Conservation (phyloP, 2,797 vertebrate species). For the Tiaroga cobitis region DNA sequence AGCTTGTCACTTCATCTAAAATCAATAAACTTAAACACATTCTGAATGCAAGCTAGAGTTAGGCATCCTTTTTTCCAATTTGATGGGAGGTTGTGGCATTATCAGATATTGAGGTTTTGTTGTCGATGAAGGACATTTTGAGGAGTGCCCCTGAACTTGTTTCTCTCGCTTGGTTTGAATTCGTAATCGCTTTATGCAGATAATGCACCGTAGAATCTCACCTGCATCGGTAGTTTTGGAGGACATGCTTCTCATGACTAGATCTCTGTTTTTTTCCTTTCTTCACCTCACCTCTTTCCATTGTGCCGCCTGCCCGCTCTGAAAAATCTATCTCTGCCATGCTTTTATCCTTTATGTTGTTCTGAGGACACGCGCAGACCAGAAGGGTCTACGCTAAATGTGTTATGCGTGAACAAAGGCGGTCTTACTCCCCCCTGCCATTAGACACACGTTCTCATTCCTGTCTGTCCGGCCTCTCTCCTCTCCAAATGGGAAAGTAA, state of each 20-base stretch:
- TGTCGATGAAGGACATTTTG: slow-evolving; percentile 54
- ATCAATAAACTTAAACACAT: slow-evolving; percentile 59
- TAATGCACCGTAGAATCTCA: slow-evolving; percentile 31
- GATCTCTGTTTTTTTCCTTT: slow-evolving; percentile 14
- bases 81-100: slow-evolving; percentile 46
- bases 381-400: slow-evolving; percentile 49
- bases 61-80: background rate
- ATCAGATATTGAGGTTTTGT: slow-evolving; percentile 57
- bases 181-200: slow-evolving; percentile 20
- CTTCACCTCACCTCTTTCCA: slow-evolving; percentile 23
- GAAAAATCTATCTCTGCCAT: slow-evolving; percentile 76
- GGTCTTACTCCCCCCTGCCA: slow-evolving; percentile 75
- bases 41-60: slow-evolving; percentile 36
- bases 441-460: slow-evolving; percentile 68
- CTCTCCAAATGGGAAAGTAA: slow-evolving; percentile 83
- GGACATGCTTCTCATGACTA: slow-evolving; percentile 48
- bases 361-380: slow-evolving; percentile 37
- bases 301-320: slow-evolving; percentile 57
- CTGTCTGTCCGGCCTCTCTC: slow-evolving; percentile 53
- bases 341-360: slow-evolving; percentile 75
- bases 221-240: slow-evolving; percentile 53
- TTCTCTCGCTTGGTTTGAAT: slow-evolving; percentile 39
- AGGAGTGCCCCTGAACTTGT: slow-evolving; percentile 40
- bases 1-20: slow-evolving; percentile 56
- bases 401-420: slow-evolving; percentile 78